phyloP scores from a whole-genome alignment of 2,113 vertebrate species.

The Porphyrio hochstetteri region DNA sequence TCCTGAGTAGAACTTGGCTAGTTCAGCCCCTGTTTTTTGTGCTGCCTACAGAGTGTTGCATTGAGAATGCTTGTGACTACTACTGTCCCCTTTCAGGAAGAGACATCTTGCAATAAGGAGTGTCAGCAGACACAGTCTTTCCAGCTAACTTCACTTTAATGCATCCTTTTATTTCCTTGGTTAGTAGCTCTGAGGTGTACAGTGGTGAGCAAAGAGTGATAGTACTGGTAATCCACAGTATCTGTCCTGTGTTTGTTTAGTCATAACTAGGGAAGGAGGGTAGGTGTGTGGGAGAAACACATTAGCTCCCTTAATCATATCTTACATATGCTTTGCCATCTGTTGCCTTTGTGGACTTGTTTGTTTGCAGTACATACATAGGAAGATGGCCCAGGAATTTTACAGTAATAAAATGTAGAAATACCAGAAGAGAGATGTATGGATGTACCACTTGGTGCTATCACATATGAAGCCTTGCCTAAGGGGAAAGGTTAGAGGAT shows the following conservation, averaged over 20 bases:
- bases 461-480: neutral
- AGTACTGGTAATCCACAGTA: neutral
- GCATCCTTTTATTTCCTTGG: neutral
- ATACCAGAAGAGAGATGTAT: neutral
- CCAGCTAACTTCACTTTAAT: neutral
- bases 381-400: neutral
- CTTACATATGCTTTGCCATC: conserved; percentile 54
- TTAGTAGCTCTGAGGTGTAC: neutral
- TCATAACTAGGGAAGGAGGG: conserved; percentile 21
- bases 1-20: neutral
- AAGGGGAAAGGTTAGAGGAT: neutral
- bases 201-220: neutral
- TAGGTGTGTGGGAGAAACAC: conserved; percentile 19
- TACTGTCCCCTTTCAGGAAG: neutral
- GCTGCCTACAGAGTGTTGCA: neutral
- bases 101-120: neutral
- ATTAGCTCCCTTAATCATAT: conserved; percentile 31
- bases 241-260: conserved; percentile 42
- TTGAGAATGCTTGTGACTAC: neutral
- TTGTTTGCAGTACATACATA: neutral
- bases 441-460: neutral
- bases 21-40: neutral
- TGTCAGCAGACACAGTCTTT: neutral
- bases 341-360: neutral
- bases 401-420: neutral